Evolutionary conservation across 2,797 vertebrate genomes (phyloP), one percentile per base, ranked within the genome.

Genomic region (Huso huso): DNA sequence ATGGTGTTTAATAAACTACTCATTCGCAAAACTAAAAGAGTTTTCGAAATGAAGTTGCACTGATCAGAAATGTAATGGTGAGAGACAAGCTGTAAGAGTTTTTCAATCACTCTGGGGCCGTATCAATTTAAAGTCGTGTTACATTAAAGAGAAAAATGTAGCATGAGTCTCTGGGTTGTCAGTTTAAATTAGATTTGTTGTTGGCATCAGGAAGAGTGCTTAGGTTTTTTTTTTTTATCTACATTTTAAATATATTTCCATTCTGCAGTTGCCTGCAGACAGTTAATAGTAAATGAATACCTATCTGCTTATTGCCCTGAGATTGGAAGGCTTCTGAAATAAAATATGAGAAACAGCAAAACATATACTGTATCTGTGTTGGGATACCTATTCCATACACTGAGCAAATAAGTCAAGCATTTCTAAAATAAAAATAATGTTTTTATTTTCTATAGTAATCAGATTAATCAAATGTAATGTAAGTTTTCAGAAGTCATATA

Each of bases 111-210:
- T 81, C 75, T 79, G 84, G 83, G 84, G 76, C 79, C 82, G 83
- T 84, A 83, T 87, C 88, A 87, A 88, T 90, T 87, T 86, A 77
- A 86, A 90, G 86, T 87, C 86, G 83, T 86, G 86, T 90, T 87
- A 85, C 84, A 88, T 90, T 89, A 89, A 87, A 89, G 85, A 88
- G 86, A 81, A 81, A 83, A 82, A 77, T 63, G 68, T 86, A 81
- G 78, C 76, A 81, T 85, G 84, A 84, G 74, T 76, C 82, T 84
- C 81, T 80, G 78, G 65, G 57, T 85, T 83, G 87, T 89, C 88
- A 86, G 84, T 88, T 88, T 75, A 82, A 80, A 91, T 89, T 87
- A 89, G 81, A 85, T 87, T 79, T 87, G 90, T 87, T 85, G 83
- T 84, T 85, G 81, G 84, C 88, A 86, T 78, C 81, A 70, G 81